Evolutionary conservation across 1,140 invertebrate genomes (phyloP).

Genomic region (Plectrocnemia conspersa): DNA sequence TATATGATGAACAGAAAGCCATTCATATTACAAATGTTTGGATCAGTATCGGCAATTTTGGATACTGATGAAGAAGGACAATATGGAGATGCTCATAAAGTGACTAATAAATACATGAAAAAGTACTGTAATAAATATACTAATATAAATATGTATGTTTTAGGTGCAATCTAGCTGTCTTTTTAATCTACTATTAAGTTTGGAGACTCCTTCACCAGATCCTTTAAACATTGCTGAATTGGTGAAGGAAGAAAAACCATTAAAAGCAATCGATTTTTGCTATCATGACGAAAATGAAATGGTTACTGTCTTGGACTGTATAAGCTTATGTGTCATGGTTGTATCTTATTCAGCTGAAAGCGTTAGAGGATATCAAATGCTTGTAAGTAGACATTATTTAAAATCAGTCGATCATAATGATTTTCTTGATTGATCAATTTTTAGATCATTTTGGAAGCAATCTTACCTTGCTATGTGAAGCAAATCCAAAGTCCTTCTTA

Average conservation of each 20-base stretch:
- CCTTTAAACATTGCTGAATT: constrained; percentile 92
- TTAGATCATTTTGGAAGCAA: constrained; percentile 92
- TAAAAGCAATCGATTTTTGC: constrained; percentile 95
- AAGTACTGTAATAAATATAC: background rate
- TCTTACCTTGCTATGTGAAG: constrained; percentile 89
- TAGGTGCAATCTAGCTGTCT: constrained; percentile 85
- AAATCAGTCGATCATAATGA: background rate
- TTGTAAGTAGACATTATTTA: constrained; percentile 56
- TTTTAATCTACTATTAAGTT: constrained; percentile 85
- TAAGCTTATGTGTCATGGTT: constrained; percentile 94
- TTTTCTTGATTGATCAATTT: constrained; percentile 31
- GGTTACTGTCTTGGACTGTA: constrained; percentile 89
- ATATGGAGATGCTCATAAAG: constrained; percentile 87
- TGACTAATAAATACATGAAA: constrained; percentile 41
- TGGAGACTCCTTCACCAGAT: constrained; percentile 91
- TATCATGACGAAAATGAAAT: constrained; percentile 95
- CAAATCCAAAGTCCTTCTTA: constrained; percentile 87
- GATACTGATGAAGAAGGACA: constrained; percentile 86
- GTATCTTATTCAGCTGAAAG: constrained; percentile 96
- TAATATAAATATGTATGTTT: constrained; percentile 32
- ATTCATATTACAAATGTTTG: constrained; percentile 98
- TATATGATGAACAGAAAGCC: constrained; percentile 98
- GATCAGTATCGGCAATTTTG: constrained; percentile 91
- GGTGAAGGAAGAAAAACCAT: constrained; percentile 92
- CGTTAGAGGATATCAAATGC: constrained; percentile 93